phyloP scores from a whole-genome alignment of 2,888 invertebrate species.

The Apamea monoglypha region DNA sequence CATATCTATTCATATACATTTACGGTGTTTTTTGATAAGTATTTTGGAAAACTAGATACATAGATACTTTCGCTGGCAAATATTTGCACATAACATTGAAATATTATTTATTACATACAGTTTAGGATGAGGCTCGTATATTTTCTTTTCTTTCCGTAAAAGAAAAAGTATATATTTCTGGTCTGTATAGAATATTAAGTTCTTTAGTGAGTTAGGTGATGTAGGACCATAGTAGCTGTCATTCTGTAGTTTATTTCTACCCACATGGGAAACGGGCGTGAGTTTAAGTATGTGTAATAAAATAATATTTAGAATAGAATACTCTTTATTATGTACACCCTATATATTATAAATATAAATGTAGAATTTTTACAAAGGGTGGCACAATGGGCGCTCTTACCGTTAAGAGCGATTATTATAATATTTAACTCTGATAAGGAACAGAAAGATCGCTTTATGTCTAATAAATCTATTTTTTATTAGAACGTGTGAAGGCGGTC shows the following conservation, averaged over 20 bases:
- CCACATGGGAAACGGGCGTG: neutral
- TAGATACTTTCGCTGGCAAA: slow-evolving; percentile 1
- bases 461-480: neutral
- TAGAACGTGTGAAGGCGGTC: neutral
- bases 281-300: neutral
- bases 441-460: neutral
- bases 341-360: too few relatives aligned
- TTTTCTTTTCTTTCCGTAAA: slow-evolving; percentile 13
- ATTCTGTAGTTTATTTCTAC: neutral
- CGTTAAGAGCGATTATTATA: too few relatives aligned
- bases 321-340: too few relatives aligned
- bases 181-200: neutral
- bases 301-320: neutral
- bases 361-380: too few relatives aligned
- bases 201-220: neutral
- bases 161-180: neutral
- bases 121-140: neutral
- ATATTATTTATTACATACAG: slow-evolving; percentile 13
- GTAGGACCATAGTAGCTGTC: neutral
- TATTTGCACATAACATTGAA: slow-evolving; percentile 9
- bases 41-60: slow-evolving; percentile 1
- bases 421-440: neutral
- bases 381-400: too few relatives aligned
- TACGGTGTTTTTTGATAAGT: too few relatives aligned
- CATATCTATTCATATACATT: too few relatives aligned